Evolutionary conservation across 2,113 vertebrate species (phyloP).

Genomic region (Ursus arctos): DNA sequence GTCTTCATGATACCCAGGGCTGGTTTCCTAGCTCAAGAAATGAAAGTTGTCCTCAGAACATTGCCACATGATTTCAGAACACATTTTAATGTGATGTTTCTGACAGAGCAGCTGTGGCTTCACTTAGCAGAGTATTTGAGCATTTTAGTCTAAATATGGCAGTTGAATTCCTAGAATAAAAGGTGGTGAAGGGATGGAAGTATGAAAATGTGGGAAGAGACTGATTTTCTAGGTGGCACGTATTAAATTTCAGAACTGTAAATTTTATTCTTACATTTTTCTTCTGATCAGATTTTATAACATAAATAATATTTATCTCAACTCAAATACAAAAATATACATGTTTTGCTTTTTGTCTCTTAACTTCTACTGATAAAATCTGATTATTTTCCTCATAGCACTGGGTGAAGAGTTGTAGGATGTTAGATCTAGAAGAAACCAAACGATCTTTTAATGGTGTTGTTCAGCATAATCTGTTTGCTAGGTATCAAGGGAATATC

Average conservation of each 20-base stretch:
- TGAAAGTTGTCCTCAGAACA: conserved; percentile 61
- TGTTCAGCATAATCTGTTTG: neutral
- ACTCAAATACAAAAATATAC: neutral
- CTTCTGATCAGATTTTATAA: neutral
- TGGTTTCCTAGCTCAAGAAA: conserved; percentile 48
- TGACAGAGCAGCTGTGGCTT: conserved; percentile 78
- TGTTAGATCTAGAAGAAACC: neutral
- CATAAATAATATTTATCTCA: neutral
- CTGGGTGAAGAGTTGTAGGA: neutral
- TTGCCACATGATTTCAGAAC: conserved; percentile 69
- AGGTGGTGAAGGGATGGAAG: neutral
- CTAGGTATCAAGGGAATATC: neutral
- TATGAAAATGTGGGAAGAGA: conserved; percentile 49
- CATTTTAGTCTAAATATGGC: conserved; percentile 70
- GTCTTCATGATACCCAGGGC: neutral
- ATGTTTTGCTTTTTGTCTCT: conserved; percentile 32
- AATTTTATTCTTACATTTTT: neutral
- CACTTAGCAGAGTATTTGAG: conserved; percentile 74
- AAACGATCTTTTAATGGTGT: neutral
- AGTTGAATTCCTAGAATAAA: conserved; percentile 76
- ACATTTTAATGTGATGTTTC: conserved; percentile 76
- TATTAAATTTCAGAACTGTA: conserved; percentile 30
- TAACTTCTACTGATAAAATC: conserved; percentile 23
- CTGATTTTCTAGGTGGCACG: neutral
- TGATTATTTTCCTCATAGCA: conserved; percentile 5